A percentile compares a stretch with the other conserved stretches of the same genome.
These are phyloP conservation scores for Cyrtonyx montezumae DNA, from an alignment of 2,113 vertebrate species.

Conservation along the genomic window DNA sequence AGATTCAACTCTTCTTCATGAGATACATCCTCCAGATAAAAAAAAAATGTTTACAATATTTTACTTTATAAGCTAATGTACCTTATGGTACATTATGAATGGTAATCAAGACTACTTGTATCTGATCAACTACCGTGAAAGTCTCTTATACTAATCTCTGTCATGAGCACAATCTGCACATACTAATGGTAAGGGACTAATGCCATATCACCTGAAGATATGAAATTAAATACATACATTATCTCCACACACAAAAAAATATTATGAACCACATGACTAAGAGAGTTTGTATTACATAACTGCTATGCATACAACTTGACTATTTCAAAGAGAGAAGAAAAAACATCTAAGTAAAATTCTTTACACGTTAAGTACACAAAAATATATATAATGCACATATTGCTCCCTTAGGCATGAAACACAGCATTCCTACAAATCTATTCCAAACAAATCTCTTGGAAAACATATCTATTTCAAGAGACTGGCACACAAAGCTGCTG, in stretches of 20 bases:
- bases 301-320: not conserved
- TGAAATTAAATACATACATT: not conserved
- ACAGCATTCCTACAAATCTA: slow-evolving; percentile 29
- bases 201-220: not conserved
- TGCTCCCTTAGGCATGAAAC: slow-evolving; percentile 17
- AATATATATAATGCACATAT: not conserved
- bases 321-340: not conserved
- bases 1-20: not conserved
- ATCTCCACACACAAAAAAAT: not conserved
- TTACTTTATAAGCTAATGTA: too few species aligned
- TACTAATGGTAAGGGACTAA: not conserved
- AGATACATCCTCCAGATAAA: not conserved
- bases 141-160: not conserved
- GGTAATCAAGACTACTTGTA: not conserved
- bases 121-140: not conserved
- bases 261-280: not conserved
- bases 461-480: slow-evolving; percentile 26
- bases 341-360: not conserved
- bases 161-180: not conserved
- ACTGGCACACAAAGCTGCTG: slow-evolving; percentile 49
- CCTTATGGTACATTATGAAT: too few species aligned
- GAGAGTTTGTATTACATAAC: not conserved
- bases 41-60: not conserved
- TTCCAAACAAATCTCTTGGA: slow-evolving; percentile 34
- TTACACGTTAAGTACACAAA: not conserved